Evolutionary conservation across 1,140 invertebrate species (phyloP), one percentile per base, ranked within the genome.

Genomic region (Drosophila jambulina): DNA sequence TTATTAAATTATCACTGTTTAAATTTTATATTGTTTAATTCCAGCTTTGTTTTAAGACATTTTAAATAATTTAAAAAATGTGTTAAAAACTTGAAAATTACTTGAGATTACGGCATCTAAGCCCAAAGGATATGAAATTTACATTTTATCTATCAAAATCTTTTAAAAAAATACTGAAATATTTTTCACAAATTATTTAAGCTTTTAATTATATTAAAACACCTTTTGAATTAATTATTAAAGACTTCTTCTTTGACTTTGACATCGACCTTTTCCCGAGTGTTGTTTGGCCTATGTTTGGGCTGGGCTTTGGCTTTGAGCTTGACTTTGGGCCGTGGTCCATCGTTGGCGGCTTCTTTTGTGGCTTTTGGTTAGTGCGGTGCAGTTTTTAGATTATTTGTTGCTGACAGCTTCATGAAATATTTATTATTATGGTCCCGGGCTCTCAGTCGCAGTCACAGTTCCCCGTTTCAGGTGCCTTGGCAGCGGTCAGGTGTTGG

Each of bases 321-420:
- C 68, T 46, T 71, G 69, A 71, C 67, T 59, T 72, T 71, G 53
- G 68, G 68, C 70, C 70, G 32, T 71, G 68, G 69, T 51, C 53
- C 69, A 72, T 71, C 54, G 67, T 27, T 75, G 80, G 80, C 85
- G 80, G 77, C 85, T 88, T 72, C 81, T 74, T 90, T 88, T 88
- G 80, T 88, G 84, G 79, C 75, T 87, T 74, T 81, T 82, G 82
- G 82, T 63, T 78, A 86, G 81, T 63, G 60, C 83, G 57, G 70
- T 53, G 67, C 83, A 86, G 84, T 88, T 86, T 78, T 86, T 88
- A 90, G 85, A 88, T 90, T 90, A 90, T 90, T 90, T 90, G 85
- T 90, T 90, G 86, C 85, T 90, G 85, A 90, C 85, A 90, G 85
- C 85, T 90, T 90, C 85, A 90, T 90, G 85, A 90, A 90, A 90